Evolutionary conservation across 1,140 invertebrate species (phyloP), one percentile per base, ranked within the genome.

Genomic region (Lithobius niger): DNA sequence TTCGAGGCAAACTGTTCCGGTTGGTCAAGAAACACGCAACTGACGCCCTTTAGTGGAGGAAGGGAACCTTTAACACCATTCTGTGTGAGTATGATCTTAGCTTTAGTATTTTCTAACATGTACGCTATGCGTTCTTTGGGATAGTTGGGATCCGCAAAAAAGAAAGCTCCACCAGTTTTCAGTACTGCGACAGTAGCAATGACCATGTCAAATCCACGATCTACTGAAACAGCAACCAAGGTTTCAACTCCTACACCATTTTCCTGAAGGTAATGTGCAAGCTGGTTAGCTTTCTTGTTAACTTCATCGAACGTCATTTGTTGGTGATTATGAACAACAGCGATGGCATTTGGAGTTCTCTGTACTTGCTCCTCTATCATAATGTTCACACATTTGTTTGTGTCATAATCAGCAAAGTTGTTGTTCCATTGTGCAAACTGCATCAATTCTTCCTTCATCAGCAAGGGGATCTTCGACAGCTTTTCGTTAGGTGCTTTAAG

Each of bases 81-180:
- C 25, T 42, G 31, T 3, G 27, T 42, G 6, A 45, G 15, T 4
- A 36, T 4, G 10, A 53, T 21, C 66, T 22, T 76, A 74, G 74
- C 74, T 71, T 2, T 50, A 4, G 25, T 50, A 50, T 50, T 26
- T 10, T 10, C 21, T 10, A 50, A 26, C 48, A 50, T 50, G 21
- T 16, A 50, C 25, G 24, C 6, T 13, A 50, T 50, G 4, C 48
- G 22, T 26, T 50, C 48, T 50, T 25, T 4, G 16, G 48, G 48
- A 50, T 26, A 50, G 27, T 50, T 50, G 13, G 48, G 48, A 26
- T 50, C 48, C 13, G 27, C 27, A 50, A 50, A 50, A 27, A 24
- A 3, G 25, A 50, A 50, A 24, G 4, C 48, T 6, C 48, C 48
- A 6, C 48, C 48, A 4, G 48, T 26, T 27, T 50, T 50, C 16